A percentile compares a stretch with the other conserved stretches of the same genome.
These are phyloP conservation scores for Sphaeridia pumilis DNA, from an alignment of 2,888 invertebrate genomes.

Conservation along the genomic window DNA sequence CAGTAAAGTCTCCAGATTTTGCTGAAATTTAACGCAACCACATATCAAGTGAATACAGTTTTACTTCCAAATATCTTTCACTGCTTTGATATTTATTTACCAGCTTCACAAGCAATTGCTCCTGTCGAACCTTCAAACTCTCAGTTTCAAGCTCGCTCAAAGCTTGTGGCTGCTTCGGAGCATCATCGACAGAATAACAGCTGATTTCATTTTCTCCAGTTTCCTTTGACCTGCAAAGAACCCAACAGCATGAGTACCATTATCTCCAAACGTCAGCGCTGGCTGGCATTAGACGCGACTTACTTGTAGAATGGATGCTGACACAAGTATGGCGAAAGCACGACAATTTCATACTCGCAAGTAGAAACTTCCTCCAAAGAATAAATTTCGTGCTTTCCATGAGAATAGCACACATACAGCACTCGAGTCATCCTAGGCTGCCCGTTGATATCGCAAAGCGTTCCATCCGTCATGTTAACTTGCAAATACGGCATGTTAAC, in stretches of 20 bases:
- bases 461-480: constrained; percentile 76
- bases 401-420: constrained; percentile 75
- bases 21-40: constrained; percentile 28
- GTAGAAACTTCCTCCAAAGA: constrained; percentile 85
- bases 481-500: constrained; percentile 68
- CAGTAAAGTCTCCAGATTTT: constrained; percentile 54
- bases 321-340: constrained; percentile 77
- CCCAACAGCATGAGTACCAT: neutral
- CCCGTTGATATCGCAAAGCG: constrained; percentile 79
- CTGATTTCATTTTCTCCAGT: constrained; percentile 64
- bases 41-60: neutral
- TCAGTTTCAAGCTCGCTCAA: constrained; percentile 60
- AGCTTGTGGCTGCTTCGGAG: constrained; percentile 60
- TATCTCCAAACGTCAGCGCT: neutral
- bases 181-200: constrained; percentile 55
- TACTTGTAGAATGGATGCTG: constrained; percentile 72
- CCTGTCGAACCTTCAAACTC: constrained; percentile 55
- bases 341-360: constrained; percentile 86
- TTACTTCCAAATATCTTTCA: neutral
- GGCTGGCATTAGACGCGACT: constrained; percentile 14
- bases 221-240: constrained; percentile 41
- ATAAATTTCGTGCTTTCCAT: constrained; percentile 82
- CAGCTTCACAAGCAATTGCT: constrained; percentile 45
- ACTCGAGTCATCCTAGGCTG: constrained; percentile 69
- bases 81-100: too few relatives aligned